Percentiles rank a stretch among this genome's conserved stretches.
phyloP scores from a whole-genome alignment of 2,113 vertebrate species.

The Elephantulus edwardii region DNA sequence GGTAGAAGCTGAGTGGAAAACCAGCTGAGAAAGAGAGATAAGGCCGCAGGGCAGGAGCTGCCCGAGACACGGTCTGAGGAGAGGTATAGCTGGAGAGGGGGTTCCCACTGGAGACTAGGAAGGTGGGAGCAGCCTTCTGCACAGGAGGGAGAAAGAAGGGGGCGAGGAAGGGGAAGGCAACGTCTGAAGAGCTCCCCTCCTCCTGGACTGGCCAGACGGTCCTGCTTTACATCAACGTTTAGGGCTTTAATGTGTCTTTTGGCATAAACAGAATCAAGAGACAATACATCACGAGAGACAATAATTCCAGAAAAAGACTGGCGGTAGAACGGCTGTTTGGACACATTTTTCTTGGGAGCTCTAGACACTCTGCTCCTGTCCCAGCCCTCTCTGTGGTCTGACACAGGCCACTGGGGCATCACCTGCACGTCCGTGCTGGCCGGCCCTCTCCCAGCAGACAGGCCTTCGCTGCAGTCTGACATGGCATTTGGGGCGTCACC shows the following conservation, averaged over 20 bases:
- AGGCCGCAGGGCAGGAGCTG: not conserved
- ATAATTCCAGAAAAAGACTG: not conserved
- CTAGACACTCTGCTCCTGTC: too few species aligned
- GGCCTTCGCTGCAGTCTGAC: not conserved
- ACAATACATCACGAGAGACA: not conserved
- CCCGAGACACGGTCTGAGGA: too few species aligned
- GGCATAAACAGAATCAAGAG: too few species aligned
- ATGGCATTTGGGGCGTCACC: accelerated
- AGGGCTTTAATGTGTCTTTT: not conserved
- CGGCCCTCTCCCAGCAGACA: accelerated
- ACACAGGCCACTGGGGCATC: too few species aligned
- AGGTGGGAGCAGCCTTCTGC: accelerated
- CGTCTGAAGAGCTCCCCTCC: not conserved
- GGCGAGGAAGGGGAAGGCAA: accelerated
- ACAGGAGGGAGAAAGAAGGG: not conserved
- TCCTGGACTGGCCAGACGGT: not conserved
- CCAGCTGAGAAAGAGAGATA: not conserved
- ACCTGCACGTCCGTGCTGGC: too few species aligned
- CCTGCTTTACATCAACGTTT: accelerated
- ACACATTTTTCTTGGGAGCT: not conserved
- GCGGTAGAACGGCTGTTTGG: not conserved
- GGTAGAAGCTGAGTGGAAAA: not conserved
- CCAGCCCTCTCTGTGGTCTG: too few species aligned
- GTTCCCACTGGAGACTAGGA: accelerated
- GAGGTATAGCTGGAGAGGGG: not conserved